Conservation (phyloP, 2,888 invertebrate genomes). For the Phyllotreta cruciferae region DNA sequence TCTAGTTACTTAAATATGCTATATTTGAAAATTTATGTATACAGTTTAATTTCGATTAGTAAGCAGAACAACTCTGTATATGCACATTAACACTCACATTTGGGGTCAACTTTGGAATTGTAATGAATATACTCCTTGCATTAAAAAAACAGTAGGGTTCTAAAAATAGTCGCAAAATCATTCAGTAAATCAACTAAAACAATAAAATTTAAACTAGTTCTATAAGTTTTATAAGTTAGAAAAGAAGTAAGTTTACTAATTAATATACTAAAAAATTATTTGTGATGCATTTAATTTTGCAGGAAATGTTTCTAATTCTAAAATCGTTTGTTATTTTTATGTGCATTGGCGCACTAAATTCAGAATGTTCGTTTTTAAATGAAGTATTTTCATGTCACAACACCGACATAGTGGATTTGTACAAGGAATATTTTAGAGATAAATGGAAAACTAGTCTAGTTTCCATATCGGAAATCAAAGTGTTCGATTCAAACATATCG, state of each 20-base stretch:
- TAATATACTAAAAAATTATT: too few relatives aligned
- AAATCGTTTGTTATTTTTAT: too few relatives aligned
- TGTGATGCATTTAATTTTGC: not conserved
- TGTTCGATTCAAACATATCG: conserved; percentile 11
- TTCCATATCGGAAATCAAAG: not conserved
- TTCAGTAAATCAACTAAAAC: not conserved
- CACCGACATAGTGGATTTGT: conserved; percentile 8
- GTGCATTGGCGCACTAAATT: not conserved
- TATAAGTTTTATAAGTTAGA: too few relatives aligned
- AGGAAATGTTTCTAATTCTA: conserved; percentile 9
- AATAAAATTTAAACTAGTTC: too few relatives aligned
- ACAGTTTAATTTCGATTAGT: conserved; percentile 1
- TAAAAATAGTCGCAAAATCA: conserved; percentile 6
- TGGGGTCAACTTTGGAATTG: not conserved
- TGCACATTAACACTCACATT: not conserved
- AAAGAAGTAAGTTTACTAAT: too few relatives aligned
- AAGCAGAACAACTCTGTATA: not conserved
- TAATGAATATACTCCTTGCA: not conserved
- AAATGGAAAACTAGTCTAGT: not conserved
- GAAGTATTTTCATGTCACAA: conserved; percentile 12
- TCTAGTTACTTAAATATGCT: conserved; percentile 10
- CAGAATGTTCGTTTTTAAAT: conserved; percentile 2
- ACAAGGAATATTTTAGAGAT: conserved; percentile 17
- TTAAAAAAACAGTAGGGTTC: conserved; percentile 1
- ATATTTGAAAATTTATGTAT: conserved; percentile 3